These are phyloP conservation scores for Strigamia crassipes DNA, from an alignment of 2,888 invertebrate genomes.

Conservation along the genomic window DNA sequence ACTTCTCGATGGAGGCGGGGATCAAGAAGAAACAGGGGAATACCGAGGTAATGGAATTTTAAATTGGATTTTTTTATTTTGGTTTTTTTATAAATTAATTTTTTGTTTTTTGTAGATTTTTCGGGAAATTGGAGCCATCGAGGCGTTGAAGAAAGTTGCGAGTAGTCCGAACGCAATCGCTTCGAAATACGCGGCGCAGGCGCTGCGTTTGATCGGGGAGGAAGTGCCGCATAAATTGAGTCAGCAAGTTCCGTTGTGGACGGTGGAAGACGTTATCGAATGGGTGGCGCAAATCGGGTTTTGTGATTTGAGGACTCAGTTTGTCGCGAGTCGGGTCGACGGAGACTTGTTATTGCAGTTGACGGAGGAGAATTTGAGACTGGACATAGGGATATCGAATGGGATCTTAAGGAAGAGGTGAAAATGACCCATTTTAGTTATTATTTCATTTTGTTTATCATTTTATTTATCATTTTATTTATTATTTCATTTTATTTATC, in stretches of 20 bases:
- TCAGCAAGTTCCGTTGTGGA: constrained; percentile 98
- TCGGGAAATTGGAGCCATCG: constrained; percentile 91
- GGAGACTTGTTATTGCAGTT: constrained; percentile 92
- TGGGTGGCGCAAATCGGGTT: constrained; percentile 95
- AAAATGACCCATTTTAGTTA: background rate
- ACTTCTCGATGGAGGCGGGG: constrained; percentile 97
- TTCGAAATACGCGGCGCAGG: constrained; percentile 94
- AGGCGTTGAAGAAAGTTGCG: constrained; percentile 92
- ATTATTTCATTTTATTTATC: background rate
- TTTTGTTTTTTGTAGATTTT: constrained; percentile 70
- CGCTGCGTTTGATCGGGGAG: constrained; percentile 88
- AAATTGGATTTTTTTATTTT: constrained; percentile 7
- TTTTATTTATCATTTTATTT: background rate
- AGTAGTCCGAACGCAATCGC: constrained; percentile 98
- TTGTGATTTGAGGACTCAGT: constrained; percentile 77
- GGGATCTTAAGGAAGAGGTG: constrained; percentile 89
- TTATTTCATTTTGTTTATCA: too few species aligned
- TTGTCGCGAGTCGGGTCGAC: constrained; percentile 90
- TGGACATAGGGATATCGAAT: constrained; percentile 90
- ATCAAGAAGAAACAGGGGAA: constrained; percentile 94
- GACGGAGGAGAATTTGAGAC: constrained; percentile 86
- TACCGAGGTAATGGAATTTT: constrained; percentile 64
- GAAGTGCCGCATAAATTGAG: constrained; percentile 96
- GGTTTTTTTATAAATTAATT: too few species aligned
- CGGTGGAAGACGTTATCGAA: constrained; percentile 91